phyloP scores from a whole-genome alignment of 2,113 vertebrate species.

The Leiothrix lutea region DNA sequence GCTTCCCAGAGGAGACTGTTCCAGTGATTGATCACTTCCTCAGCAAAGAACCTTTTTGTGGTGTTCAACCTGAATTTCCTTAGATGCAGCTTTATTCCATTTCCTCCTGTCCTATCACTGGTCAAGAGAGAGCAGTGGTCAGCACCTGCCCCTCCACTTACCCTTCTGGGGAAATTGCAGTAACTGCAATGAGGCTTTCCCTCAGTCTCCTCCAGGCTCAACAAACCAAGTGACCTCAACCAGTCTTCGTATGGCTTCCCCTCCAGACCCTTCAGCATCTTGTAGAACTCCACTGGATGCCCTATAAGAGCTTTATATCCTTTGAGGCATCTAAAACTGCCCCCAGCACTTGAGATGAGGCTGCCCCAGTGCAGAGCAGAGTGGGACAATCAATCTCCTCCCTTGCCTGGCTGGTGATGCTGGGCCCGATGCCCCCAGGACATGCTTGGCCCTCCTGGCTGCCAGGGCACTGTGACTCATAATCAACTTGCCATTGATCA shows the following conservation, averaged over 20 bases:
- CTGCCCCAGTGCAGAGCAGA: background rate
- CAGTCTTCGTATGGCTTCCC: background rate
- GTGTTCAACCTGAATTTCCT: background rate
- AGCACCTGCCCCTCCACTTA: background rate
- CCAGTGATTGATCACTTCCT: background rate
- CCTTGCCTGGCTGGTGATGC: rapidly evolving
- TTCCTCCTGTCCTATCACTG: rapidly evolving
- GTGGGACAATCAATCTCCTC: background rate
- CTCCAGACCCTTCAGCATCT: background rate
- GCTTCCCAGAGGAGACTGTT: background rate
- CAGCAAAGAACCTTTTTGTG: background rate
- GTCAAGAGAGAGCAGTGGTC: background rate
- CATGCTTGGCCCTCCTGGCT: rapidly evolving
- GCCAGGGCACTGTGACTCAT: background rate
- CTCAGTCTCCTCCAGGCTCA: background rate
- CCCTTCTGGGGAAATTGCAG: background rate
- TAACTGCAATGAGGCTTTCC: background rate
- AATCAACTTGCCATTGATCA: background rate
- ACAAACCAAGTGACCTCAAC: background rate
- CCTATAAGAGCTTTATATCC: background rate
- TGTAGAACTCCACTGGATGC: background rate
- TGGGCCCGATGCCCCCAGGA: background rate
- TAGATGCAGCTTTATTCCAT: background rate
- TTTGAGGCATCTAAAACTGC: background rate
- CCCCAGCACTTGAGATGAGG: background rate